Conservation (phyloP, 1,140 invertebrate species). For the Drosophila nebulosa region DNA sequence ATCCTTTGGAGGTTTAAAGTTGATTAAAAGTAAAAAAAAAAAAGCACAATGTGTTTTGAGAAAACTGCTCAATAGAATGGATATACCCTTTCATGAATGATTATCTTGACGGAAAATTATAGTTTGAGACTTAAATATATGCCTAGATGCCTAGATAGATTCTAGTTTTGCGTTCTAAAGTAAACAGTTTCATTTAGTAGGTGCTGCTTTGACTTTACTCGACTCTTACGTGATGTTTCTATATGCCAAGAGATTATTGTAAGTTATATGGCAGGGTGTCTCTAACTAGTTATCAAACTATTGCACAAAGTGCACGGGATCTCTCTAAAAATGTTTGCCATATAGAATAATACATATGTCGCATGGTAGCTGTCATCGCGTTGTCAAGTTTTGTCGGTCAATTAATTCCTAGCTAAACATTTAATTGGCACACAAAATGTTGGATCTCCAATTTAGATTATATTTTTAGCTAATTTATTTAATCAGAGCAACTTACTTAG, state of each 20-base stretch:
- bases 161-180: conserved; percentile 17
- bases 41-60: no score
- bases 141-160: conserved; percentile 1
- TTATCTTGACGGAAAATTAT: background rate
- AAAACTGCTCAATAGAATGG: background rate
- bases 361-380: background rate
- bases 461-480: conserved; percentile 36
- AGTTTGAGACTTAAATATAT: background rate
- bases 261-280: background rate
- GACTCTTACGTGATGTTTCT: background rate
- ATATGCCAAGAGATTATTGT: background rate
- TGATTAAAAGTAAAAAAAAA: no score
- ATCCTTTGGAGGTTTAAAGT: no score
- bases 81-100: background rate
- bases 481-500: conserved; percentile 55
- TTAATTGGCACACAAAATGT: conserved; percentile 55
- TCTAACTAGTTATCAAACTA: background rate
- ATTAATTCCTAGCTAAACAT: conserved; percentile 25
- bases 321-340: background rate
- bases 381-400: conserved; percentile 27
- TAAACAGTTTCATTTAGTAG: conserved; percentile 6
- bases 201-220: background rate
- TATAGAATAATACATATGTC: background rate
- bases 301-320: background rate
- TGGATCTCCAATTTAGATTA: conserved; percentile 31